phyloP scores from a whole-genome alignment of 2,888 invertebrate species.

The Drosophila tripunctata region DNA sequence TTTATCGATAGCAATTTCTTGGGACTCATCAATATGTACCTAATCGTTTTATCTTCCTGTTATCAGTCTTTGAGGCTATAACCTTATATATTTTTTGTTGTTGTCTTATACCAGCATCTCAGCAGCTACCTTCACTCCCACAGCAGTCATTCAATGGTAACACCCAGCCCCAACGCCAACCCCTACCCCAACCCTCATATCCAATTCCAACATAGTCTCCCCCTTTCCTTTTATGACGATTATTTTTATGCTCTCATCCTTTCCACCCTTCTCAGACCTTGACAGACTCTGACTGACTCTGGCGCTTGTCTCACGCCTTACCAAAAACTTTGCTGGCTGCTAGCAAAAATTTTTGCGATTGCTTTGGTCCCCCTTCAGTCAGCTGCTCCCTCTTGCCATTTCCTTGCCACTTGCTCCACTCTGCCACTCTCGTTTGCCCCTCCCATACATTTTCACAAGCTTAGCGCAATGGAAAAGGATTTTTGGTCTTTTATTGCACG shows the following conservation, averaged over 20 bases:
- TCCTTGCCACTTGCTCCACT: not conserved
- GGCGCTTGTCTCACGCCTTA: constrained; percentile 20
- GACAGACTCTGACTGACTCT: constrained; percentile 1
- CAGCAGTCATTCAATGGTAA: constrained; percentile 31
- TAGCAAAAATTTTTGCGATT: constrained; percentile 70
- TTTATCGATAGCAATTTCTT: constrained; percentile 17
- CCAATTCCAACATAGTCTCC: not conserved
- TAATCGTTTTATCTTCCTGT: constrained; percentile 45
- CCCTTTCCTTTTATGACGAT: constrained; percentile 69
- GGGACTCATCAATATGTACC: constrained; percentile 3
- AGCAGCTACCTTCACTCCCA: not conserved
- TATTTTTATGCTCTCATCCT: constrained; percentile 64
- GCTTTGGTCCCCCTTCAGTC: constrained; percentile 23
- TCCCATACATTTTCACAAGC: constrained; percentile 61
- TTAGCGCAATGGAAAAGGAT: constrained; percentile 80
- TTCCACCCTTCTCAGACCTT: constrained; percentile 10
- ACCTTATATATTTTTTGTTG: constrained; percentile 37
- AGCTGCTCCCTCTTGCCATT: not conserved
- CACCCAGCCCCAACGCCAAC: not conserved
- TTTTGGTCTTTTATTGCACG: constrained; percentile 80
- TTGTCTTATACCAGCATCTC: constrained; percentile 5
- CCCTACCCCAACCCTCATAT: not conserved
- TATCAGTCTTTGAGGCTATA: constrained; percentile 45
- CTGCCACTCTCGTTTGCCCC: not conserved
- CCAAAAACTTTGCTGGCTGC: constrained; percentile 52